phyloP scores from a whole-genome alignment of 2,888 invertebrate genomes.

The Alcis repandata region DNA sequence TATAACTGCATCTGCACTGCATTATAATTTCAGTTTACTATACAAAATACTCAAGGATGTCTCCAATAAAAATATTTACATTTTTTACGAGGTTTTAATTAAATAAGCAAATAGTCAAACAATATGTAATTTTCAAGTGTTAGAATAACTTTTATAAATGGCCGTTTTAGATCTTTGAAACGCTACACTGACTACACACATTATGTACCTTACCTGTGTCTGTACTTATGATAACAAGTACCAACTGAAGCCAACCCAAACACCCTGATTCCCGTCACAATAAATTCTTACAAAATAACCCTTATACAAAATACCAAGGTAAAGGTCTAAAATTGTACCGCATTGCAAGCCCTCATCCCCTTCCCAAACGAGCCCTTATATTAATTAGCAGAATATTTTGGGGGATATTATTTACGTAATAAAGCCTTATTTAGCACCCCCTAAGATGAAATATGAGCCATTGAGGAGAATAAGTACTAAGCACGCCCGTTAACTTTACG shows the following conservation, averaged over 20 bases:
- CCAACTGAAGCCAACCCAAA: background rate
- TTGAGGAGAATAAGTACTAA: conserved; percentile 79
- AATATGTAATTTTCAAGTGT: no score
- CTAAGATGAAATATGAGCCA: conserved; percentile 82
- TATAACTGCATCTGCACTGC: no score
- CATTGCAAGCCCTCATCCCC: conserved; percentile 53
- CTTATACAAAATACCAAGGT: conserved; percentile 33
- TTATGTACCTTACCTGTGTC: no score
- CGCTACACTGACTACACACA: no score
- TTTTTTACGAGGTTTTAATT: no score
- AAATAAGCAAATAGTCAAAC: no score
- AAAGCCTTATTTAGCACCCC: conserved; percentile 83
- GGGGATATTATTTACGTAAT: conserved; percentile 84
- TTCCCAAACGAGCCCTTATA: conserved; percentile 76
- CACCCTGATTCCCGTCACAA: conserved; percentile 7
- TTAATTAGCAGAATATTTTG: conserved; percentile 85
- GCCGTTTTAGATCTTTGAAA: no score
- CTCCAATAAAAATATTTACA: no score
- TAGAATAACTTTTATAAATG: no score
- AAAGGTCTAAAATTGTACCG: conserved; percentile 40
- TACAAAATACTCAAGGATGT: no score
- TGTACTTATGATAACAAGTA: background rate
- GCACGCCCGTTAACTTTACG: conserved; percentile 59
- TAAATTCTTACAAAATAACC: conserved; percentile 50
- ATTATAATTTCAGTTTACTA: no score